Evolutionary conservation across 2,113 vertebrate species (phyloP).

Genomic region (Podarcis cretensis): DNA sequence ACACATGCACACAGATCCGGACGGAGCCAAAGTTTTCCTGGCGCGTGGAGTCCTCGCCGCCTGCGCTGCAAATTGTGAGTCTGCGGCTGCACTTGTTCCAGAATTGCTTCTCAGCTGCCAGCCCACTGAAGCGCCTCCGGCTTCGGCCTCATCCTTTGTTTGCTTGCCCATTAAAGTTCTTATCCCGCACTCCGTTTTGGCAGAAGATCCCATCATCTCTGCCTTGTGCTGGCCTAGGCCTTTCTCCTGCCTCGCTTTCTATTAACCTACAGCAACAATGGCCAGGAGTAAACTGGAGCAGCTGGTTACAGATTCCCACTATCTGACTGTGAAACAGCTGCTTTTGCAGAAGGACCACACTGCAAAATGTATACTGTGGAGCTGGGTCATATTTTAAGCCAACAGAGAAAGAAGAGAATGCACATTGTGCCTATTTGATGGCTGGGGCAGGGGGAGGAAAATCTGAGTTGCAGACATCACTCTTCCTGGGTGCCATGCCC

Average conservation of each 20-base stretch:
- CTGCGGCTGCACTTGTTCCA: conserved; percentile 58
- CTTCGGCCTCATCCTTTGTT: conserved; percentile 57
- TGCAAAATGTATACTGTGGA: conserved; percentile 60
- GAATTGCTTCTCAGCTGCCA: conserved; percentile 53
- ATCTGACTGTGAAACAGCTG: conserved; percentile 67
- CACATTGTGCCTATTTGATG: conserved; percentile 64
- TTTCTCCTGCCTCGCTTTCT: conserved; percentile 58
- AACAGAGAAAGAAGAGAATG: conserved; percentile 43
- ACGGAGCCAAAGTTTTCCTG: conserved; percentile 59
- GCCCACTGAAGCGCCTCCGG: conserved; percentile 62
- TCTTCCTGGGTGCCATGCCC: conserved; percentile 58
- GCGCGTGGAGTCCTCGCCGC: conserved; percentile 29
- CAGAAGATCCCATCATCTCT: conserved; percentile 55
- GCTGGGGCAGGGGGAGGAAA: conserved; percentile 51
- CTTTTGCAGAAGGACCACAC: conserved; percentile 66
- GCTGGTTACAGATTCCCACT: conserved; percentile 63
- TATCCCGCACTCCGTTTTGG: conserved; percentile 61
- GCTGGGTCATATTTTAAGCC: conserved; percentile 47
- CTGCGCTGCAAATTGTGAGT: conserved; percentile 66
- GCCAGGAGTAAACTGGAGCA: conserved; percentile 72
- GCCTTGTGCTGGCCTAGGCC: conserved; percentile 60
- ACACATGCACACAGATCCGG: conserved; percentile 33
- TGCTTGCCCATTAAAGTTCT: conserved; percentile 70
- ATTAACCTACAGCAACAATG: conserved; percentile 62
- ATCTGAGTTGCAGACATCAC: conserved; percentile 48